Evolutionary conservation across 2,888 invertebrate species (phyloP).

Genomic region (Lamellibrachia columna): DNA sequence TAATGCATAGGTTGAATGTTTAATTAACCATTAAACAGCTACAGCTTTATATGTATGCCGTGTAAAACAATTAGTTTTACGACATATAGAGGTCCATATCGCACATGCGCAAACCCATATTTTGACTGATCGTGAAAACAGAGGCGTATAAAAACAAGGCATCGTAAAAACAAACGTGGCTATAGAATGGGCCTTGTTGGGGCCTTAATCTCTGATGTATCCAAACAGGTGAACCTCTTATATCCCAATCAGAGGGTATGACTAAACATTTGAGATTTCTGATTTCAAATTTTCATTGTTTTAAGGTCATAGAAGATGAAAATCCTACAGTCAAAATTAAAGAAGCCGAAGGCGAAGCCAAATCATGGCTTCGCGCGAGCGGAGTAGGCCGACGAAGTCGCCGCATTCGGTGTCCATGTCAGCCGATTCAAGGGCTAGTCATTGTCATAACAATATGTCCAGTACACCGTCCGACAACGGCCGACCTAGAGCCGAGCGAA

Average conservation of each 20-base stretch:
- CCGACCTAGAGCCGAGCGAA: not conserved
- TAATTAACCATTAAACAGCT: not conserved
- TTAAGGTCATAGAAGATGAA: not conserved
- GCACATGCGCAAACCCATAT: not conserved
- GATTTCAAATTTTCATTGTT: not conserved
- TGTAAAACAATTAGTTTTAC: not conserved
- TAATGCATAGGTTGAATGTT: not conserved
- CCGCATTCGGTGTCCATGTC: not conserved
- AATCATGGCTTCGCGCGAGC: not conserved
- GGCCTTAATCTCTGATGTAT: not conserved
- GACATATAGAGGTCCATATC: not conserved
- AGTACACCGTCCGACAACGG: not conserved
- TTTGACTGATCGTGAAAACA: not conserved
- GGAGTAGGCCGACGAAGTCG: not conserved
- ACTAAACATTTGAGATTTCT: not conserved
- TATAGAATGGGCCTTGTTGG: slow-evolving; percentile 10
- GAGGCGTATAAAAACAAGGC: not conserved
- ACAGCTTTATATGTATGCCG: not conserved
- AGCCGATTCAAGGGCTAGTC: not conserved
- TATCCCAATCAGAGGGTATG: not conserved
- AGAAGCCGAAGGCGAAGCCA: not conserved
- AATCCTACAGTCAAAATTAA: not conserved
- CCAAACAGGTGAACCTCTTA: not conserved
- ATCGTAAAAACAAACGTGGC: not conserved
- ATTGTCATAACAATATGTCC: slow-evolving; percentile 11